These are phyloP conservation scores for Chesias legatella DNA, from an alignment of 2,888 invertebrate species.

Conservation along the genomic window DNA sequence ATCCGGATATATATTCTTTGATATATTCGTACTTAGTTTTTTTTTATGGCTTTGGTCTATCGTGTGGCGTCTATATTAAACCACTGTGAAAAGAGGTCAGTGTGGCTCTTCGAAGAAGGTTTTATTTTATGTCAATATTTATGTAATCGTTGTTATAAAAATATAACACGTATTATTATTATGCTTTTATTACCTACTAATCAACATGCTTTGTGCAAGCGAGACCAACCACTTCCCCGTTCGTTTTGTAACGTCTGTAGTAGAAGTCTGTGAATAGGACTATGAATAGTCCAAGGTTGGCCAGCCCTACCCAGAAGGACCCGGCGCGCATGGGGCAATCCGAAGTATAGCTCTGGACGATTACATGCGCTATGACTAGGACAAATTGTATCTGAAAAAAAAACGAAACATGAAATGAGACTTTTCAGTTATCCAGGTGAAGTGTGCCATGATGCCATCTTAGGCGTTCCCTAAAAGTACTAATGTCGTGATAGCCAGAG, in stretches of 20 bases:
- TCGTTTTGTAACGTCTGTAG: constrained; percentile 29
- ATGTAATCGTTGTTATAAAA: no score
- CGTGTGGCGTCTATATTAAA: constrained; percentile 37
- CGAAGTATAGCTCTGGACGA: constrained; percentile 35
- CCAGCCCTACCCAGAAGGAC: constrained; percentile 37
- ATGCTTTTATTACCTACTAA: constrained; percentile 7
- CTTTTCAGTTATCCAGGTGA: no score
- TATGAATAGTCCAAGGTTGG: constrained; percentile 35
- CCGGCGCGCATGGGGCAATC: constrained; percentile 38
- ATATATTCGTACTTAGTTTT: no score
- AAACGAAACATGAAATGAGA: no score
- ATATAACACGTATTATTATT: no score
- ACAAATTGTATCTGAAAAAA: constrained; percentile 42
- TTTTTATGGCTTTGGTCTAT: no score
- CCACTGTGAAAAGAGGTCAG: constrained; percentile 39
- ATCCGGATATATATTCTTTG: no score
- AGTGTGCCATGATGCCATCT: no score
- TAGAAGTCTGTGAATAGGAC: constrained; percentile 42
- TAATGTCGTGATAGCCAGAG: no score
- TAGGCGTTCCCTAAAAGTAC: no score
- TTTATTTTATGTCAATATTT: no score
- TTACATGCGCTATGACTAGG: constrained; percentile 33
- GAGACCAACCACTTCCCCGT: constrained; percentile 3
- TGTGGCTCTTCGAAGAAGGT: no score
- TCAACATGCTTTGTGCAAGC: constrained; percentile 17